Evolutionary conservation across 92 coral and sea anemone species (phyloP).

Genomic region (Epizoanthus rinbou): DNA sequence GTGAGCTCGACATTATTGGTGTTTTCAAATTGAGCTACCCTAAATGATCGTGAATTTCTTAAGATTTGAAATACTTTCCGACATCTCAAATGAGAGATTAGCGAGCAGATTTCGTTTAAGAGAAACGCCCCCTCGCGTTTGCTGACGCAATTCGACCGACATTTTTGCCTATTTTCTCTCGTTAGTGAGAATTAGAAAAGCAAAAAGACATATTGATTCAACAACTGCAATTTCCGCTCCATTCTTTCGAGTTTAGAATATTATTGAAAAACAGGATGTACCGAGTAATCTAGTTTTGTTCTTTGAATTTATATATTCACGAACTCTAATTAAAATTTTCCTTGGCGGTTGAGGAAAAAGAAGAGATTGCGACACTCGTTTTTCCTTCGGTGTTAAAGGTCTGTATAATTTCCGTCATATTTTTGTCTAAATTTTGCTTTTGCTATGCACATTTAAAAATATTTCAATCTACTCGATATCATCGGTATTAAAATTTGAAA

Average conservation of each 20-base stretch:
- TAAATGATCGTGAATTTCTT: slow-evolving; percentile 6
- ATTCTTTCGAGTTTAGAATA: slow-evolving; percentile 58
- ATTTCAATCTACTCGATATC: slow-evolving; percentile 24
- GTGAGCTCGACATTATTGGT: slow-evolving; percentile 9
- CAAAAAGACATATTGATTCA: slow-evolving; percentile 71
- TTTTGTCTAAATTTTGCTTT: slow-evolving; percentile 20
- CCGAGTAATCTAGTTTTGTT: slow-evolving; percentile 80
- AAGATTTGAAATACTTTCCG: slow-evolving; percentile 15
- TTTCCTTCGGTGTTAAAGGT: slow-evolving; percentile 13
- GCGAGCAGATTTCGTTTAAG: not conserved
- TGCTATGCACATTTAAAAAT: slow-evolving; percentile 16
- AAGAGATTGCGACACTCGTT: slow-evolving; percentile 1
- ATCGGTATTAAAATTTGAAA: slow-evolving; percentile 11
- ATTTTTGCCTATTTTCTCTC: slow-evolving; percentile 58
- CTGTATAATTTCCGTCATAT: slow-evolving; percentile 1
- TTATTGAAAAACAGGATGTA: slow-evolving; percentile 85
- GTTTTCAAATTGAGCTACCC: not conserved
- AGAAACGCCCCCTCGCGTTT: slow-evolving; percentile 39
- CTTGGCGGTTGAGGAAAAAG: slow-evolving; percentile 44
- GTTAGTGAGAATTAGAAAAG: slow-evolving; percentile 73
- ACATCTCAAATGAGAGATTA: slow-evolving; percentile 17
- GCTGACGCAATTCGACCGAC: slow-evolving; percentile 50
- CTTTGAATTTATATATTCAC: slow-evolving; percentile 68
- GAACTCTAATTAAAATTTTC: slow-evolving; percentile 69
- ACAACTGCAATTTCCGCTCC: slow-evolving; percentile 73